Evolutionary conservation across 2,888 invertebrate species (phyloP).

Genomic region (Brenthis hecate): DNA sequence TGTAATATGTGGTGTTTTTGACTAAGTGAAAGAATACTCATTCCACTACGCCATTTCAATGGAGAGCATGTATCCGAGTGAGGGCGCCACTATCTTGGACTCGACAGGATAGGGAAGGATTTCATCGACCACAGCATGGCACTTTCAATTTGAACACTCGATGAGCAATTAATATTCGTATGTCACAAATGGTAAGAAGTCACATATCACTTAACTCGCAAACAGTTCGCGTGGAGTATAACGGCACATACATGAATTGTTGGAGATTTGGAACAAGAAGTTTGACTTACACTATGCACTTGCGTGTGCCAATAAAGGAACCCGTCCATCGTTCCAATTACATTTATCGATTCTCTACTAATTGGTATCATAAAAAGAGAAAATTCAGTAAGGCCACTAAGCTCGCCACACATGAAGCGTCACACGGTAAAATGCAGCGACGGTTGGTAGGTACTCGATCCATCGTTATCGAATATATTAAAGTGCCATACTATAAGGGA

Average conservation of each 20-base stretch:
- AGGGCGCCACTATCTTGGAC: constrained; percentile 34
- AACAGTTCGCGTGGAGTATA: constrained; percentile 73
- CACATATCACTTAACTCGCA: constrained; percentile 74
- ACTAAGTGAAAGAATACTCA: constrained; percentile 23
- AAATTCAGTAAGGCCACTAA: constrained; percentile 78
- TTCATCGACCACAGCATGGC: constrained; percentile 81
- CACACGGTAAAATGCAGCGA: constrained; percentile 74
- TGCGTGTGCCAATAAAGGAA: constrained; percentile 80
- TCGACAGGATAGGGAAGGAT: constrained; percentile 61
- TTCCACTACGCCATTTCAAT: constrained; percentile 23
- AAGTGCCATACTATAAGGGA: constrained; percentile 79
- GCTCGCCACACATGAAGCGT: constrained; percentile 78
- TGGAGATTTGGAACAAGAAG: constrained; percentile 84
- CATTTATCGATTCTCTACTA: constrained; percentile 61
- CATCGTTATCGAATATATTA: constrained; percentile 64
- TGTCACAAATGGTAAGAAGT: constrained; percentile 67
- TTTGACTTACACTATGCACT: constrained; percentile 81
- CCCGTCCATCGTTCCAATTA: constrained; percentile 74
- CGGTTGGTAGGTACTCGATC: constrained; percentile 59
- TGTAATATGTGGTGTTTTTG: constrained; percentile 58
- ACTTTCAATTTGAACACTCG: constrained; percentile 74
- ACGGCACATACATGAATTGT: constrained; percentile 78
- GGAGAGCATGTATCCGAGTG: constrained; percentile 31
- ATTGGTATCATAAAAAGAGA: constrained; percentile 71
- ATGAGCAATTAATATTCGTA: constrained; percentile 66